A percentile compares a stretch with the other conserved stretches of the same genome.
Conservation (phyloP, 2,113 vertebrate species). For the Orientallactaga bullata region DNA sequence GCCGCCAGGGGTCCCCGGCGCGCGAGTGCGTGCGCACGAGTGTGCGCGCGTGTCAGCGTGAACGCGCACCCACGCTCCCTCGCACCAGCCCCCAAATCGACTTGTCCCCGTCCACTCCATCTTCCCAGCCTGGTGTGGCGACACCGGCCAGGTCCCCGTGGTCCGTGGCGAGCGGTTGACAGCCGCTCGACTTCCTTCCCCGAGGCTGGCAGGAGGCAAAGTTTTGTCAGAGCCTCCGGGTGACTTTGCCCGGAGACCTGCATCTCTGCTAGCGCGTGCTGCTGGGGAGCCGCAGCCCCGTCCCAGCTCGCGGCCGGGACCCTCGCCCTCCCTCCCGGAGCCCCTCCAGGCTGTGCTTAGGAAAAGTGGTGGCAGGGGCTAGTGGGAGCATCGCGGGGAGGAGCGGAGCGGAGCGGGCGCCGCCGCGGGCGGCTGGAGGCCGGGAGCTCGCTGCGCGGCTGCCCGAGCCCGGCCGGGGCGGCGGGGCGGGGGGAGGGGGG, state of each 20-base stretch:
- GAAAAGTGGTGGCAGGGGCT: constrained; percentile 75
- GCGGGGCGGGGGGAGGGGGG: not conserved
- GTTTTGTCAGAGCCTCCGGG: constrained; percentile 84
- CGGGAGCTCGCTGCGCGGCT: constrained; percentile 51
- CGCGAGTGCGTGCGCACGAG: not conserved
- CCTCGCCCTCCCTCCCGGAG: constrained; percentile 52
- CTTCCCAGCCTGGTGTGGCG: constrained; percentile 27
- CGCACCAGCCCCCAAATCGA: constrained; percentile 46
- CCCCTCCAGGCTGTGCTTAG: constrained; percentile 67
- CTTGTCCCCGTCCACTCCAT: constrained; percentile 59
- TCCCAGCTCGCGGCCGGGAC: constrained; percentile 55
- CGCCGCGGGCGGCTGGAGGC: constrained; percentile 32
- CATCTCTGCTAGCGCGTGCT: constrained; percentile 15
- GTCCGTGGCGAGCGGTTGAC: constrained; percentile 61
- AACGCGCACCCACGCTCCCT: constrained; percentile 26
- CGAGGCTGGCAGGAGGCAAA: constrained; percentile 73
- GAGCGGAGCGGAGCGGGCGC: constrained; percentile 75
- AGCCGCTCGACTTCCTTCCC: constrained; percentile 68
- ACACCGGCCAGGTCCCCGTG: constrained; percentile 29
- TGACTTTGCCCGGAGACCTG: constrained; percentile 76
- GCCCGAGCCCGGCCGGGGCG: not conserved
- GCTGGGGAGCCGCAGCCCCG: constrained; percentile 29
- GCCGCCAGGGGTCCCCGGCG: constrained; percentile 32
- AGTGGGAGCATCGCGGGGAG: constrained; percentile 32
- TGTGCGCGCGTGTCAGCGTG: not conserved